phyloP scores from a whole-genome alignment of 92 coral and sea anemone species.

The Actinernus sp. region DNA sequence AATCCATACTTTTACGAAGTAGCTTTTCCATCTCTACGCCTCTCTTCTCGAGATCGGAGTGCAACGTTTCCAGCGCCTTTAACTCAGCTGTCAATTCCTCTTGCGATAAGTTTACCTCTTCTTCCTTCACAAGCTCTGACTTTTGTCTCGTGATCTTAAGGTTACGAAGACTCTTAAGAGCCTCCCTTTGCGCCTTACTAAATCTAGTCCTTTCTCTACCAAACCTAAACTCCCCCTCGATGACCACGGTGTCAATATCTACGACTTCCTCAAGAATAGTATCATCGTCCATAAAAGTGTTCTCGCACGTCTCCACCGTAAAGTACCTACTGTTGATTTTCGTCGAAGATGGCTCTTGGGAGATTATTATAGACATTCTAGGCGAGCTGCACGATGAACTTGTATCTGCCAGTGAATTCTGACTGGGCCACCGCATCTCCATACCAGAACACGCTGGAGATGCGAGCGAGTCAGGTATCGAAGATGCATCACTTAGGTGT shows the following conservation, averaged over 20 bases:
- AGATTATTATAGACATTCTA: slow-evolving; percentile 85
- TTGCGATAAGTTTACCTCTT: slow-evolving; percentile 75
- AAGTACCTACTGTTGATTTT: slow-evolving; percentile 86
- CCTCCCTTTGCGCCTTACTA: slow-evolving; percentile 79
- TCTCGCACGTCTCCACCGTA: slow-evolving; percentile 80
- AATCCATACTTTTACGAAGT: slow-evolving; percentile 68
- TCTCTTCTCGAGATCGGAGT: slow-evolving; percentile 69
- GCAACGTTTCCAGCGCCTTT: slow-evolving; percentile 62
- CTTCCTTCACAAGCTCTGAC: slow-evolving; percentile 69
- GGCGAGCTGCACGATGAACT: slow-evolving; percentile 72
- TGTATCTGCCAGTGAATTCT: slow-evolving; percentile 57
- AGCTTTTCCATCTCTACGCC: slow-evolving; percentile 81
- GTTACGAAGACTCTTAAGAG: slow-evolving; percentile 58
- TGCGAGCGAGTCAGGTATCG: slow-evolving; percentile 11
- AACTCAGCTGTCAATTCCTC: slow-evolving; percentile 69
- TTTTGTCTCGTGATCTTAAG: slow-evolving; percentile 45
- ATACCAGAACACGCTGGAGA: slow-evolving; percentile 16
- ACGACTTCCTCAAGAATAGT: slow-evolving; percentile 42
- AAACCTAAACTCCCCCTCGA: slow-evolving; percentile 81
- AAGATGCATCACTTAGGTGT: slow-evolving; percentile 25
- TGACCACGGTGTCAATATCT: slow-evolving; percentile 67
- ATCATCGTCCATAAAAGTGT: slow-evolving; percentile 51
- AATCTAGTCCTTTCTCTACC: slow-evolving; percentile 64
- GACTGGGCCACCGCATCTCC: slow-evolving; percentile 30
- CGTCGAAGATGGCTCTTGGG: slow-evolving; percentile 85